Percentiles rank a stretch among this genome's conserved stretches.
Conservation (phyloP, 2,113 vertebrate species). For the Oryzias melastigma region DNA sequence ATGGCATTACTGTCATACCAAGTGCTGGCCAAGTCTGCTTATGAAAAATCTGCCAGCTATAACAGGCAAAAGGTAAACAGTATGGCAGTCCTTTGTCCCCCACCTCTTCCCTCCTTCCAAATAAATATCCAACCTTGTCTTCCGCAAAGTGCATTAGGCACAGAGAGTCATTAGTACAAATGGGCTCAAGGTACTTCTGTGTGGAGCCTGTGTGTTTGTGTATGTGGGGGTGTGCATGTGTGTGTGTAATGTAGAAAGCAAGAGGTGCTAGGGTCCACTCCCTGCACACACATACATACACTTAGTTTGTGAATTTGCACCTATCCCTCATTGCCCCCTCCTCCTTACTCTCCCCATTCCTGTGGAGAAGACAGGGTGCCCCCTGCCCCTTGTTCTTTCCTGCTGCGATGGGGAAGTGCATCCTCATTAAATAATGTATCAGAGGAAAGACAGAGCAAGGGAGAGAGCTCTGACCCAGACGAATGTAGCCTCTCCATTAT, state of each 20-base stretch:
- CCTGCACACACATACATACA: constrained; percentile 38
- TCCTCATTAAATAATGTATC: constrained; percentile 99
- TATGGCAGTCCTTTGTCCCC: constrained; percentile 53
- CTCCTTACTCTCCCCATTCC: constrained; percentile 43
- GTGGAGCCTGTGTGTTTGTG: constrained; percentile 37
- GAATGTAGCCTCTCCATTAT: constrained; percentile 94
- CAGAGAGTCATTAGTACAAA: constrained; percentile 76
- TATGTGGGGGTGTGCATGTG: constrained; percentile 31
- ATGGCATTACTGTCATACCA: constrained; percentile 49
- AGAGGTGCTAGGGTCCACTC: constrained; percentile 34
- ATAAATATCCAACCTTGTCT: constrained; percentile 68
- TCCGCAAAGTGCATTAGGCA: constrained; percentile 76
- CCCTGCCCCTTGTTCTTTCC: constrained; percentile 70
- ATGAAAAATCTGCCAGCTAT: constrained; percentile 68
- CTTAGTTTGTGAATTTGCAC: constrained; percentile 39
- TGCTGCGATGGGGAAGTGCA: constrained; percentile 86
- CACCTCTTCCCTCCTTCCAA: constrained; percentile 52
- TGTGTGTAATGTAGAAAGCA: constrained; percentile 36
- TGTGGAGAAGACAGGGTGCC: constrained; percentile 72
- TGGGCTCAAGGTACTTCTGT: constrained; percentile 68
- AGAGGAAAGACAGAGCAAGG: constrained; percentile 81
- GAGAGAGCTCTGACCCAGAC: constrained; percentile 86
- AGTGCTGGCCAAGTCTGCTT: constrained; percentile 38
- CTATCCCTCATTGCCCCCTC: constrained; percentile 20
- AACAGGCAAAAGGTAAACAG: constrained; percentile 52